Conservation (phyloP, 2,797 vertebrate genomes). For the Benthosema pterotum region DNA sequence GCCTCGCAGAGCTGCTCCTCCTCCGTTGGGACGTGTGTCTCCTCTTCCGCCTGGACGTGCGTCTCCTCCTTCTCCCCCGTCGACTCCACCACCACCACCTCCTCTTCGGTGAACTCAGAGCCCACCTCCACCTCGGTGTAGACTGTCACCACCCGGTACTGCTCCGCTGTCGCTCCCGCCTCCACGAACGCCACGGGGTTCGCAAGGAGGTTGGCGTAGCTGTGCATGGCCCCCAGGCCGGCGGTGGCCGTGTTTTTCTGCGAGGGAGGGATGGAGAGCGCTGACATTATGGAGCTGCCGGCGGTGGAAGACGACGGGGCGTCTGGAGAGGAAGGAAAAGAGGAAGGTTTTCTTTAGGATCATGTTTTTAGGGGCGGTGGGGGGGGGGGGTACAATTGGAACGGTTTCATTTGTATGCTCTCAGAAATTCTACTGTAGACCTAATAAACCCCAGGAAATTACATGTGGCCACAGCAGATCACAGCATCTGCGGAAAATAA, state of each 20-base stretch:
- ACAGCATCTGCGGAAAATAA: too few relatives aligned
- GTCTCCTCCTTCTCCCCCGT: slow-evolving; percentile 44
- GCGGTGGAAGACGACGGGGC: slow-evolving; percentile 58
- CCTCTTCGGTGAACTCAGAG: slow-evolving; percentile 46
- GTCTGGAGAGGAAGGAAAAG: slow-evolving; percentile 43
- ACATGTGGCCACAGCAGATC: too few relatives aligned
- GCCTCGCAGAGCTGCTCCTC: slow-evolving; percentile 55
- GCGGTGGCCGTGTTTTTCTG: slow-evolving; percentile 70
- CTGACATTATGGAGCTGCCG: slow-evolving; percentile 75
- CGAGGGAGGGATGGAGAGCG: slow-evolving; percentile 73
- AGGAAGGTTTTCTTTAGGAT: too few relatives aligned
- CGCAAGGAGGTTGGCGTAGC: slow-evolving; percentile 57
- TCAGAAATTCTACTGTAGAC: too few relatives aligned
- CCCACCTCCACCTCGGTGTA: slow-evolving; percentile 65
- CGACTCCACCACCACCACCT: slow-evolving; percentile 32
- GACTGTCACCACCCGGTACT: slow-evolving; percentile 73
- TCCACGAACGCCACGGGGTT: slow-evolving; percentile 61
- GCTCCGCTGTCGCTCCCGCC: slow-evolving; percentile 54
- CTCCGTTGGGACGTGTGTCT: slow-evolving; percentile 52
- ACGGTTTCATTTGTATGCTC: too few relatives aligned
- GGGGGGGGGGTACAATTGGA: too few relatives aligned
- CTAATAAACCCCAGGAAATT: too few relatives aligned
- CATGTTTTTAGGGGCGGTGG: too few relatives aligned
- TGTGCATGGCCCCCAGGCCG: slow-evolving; percentile 50
- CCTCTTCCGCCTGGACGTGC: slow-evolving; percentile 51